Conservation (phyloP, 2,888 invertebrate genomes). For the Xylota sylvarum region DNA sequence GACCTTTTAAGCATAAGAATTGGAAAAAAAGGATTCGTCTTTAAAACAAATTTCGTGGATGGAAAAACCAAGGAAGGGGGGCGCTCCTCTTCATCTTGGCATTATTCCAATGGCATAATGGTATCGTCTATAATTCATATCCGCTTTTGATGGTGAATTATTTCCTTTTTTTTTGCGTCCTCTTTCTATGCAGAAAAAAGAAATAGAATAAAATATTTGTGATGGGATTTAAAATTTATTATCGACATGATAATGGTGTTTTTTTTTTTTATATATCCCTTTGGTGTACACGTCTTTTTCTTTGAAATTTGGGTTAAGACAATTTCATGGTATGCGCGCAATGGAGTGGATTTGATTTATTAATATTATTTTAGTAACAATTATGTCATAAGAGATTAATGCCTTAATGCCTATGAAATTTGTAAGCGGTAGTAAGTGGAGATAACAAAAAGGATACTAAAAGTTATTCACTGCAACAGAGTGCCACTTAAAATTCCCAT, state of each 20-base stretch:
- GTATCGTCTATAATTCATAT: constrained; percentile 73
- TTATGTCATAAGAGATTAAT: constrained; percentile 1
- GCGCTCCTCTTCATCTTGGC: constrained; percentile 46
- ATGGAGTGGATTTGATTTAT: constrained; percentile 67
- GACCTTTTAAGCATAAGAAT: constrained; percentile 50
- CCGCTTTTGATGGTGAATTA: constrained; percentile 69
- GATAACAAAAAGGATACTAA: not conserved
- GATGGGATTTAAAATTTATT: constrained; percentile 72
- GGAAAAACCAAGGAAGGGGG: constrained; percentile 3
- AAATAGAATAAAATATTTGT: constrained; percentile 59
- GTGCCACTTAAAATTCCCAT: constrained; percentile 16
- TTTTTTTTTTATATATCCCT: constrained; percentile 14
- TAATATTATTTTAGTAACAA: not conserved
- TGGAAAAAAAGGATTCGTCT: constrained; percentile 27
- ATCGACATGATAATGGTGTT: constrained; percentile 70
- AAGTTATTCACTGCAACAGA: not conserved
- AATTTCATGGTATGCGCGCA: constrained; percentile 67
- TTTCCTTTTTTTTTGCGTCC: constrained; percentile 42
- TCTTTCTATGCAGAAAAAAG: not conserved
- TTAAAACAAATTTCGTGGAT: constrained; percentile 44
- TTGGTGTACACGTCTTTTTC: constrained; percentile 8
- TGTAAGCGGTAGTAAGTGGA: not conserved
- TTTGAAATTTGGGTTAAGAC: constrained; percentile 59
- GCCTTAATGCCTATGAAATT: not conserved
- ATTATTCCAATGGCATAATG: constrained; percentile 70